Evolutionary conservation across 1,140 invertebrate genomes (phyloP), one percentile per base, ranked within the genome.

Genomic region (Conus betulinus): DNA sequence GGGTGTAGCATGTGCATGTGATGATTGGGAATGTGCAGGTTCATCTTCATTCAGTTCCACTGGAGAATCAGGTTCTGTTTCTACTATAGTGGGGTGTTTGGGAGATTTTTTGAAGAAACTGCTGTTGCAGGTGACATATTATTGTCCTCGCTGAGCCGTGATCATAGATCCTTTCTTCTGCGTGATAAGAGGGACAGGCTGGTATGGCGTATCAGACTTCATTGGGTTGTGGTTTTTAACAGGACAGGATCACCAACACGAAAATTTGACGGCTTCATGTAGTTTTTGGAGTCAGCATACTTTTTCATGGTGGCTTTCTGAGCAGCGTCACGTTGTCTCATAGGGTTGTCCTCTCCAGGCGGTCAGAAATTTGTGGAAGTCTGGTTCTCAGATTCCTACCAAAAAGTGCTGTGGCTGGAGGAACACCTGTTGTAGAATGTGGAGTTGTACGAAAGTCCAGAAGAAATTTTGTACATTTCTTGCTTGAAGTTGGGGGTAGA

Each of bases 41-140:
- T 57, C 55, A 57, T 57, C 55, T 57, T 57, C 55, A 57, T 57
- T 57, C 55, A 57, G 55, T 57, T 57, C 55, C 55, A 57, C 55
- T 57, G 55, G 55, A 57, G 55, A 57, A 57, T 57, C 55, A 74
- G 67, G 67, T 74, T 82, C 79, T 23, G 39, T 52, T 23, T 82
- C 79, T 82, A 20, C 25, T 5, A 23, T 25, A 52, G 82, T 55
- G 53, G 82, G 82, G 15, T n/a, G 57, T 25, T 23, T 10, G 8
- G 82, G 82, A 84, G 82, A 84, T n/a, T 55, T 55, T n/a, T 84
- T 84, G 6, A 25, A 84, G n/a, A 84, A 84, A 27, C 82, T 84
- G 82, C 82, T 84, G 82, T 84, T 84, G 51, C 82, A 8, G 23
- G 82, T 84, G 52, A 84, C 82, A 20, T 27, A 10, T 25, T 55